phyloP scores from a whole-genome alignment of 2,797 vertebrate genomes.

The Telmatherina bonti region DNA sequence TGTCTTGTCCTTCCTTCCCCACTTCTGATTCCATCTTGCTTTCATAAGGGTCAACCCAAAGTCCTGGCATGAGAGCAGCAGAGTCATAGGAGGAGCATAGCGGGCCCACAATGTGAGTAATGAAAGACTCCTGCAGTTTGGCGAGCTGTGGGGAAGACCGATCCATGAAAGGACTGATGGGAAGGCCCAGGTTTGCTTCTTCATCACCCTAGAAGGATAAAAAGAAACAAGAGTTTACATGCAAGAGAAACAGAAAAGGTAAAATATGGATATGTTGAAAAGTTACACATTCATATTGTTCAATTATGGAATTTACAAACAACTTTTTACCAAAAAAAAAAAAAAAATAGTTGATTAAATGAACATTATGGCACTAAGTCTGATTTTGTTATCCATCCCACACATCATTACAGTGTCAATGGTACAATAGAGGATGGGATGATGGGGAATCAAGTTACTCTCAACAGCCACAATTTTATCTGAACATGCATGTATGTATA shows the following conservation, averaged over 20 bases:
- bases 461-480: neutral
- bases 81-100: conserved; percentile 95
- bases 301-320: neutral
- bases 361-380: too few relatives aligned
- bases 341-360: neutral
- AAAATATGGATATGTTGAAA: neutral
- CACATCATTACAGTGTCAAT: neutral
- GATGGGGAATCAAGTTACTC: neutral
- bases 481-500: neutral
- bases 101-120: conserved; percentile 97
- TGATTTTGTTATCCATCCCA: neutral
- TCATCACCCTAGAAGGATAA: conserved; percentile 90
- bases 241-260: conserved; percentile 4
- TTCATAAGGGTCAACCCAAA: conserved; percentile 86
- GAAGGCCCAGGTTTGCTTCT: conserved; percentile 93
- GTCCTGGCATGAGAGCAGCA: conserved; percentile 95
- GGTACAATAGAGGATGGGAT: neutral
- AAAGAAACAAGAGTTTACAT: conserved; percentile 4
- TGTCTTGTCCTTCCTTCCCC: conserved; percentile 67
- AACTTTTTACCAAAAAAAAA: neutral
- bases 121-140: conserved; percentile 98
- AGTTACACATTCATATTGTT: neutral
- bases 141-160: conserved; percentile 95
- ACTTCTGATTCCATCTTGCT: conserved; percentile 73
- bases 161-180: conserved; percentile 99